Conservation (phyloP, 2,888 invertebrate genomes). For the Pomacea canaliculata region DNA sequence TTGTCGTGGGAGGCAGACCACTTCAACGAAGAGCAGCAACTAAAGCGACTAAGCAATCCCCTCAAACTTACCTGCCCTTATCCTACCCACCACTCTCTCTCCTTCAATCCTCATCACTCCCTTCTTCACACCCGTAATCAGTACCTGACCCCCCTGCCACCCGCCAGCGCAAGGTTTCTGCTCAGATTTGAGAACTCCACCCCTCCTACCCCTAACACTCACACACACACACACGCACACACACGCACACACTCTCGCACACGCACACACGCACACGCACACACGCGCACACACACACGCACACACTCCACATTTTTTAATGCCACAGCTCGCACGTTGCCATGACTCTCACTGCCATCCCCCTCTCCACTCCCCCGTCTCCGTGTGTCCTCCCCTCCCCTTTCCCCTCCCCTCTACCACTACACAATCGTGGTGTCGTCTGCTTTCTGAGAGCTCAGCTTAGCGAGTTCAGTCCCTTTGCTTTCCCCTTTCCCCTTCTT, state of each 20-base stretch:
- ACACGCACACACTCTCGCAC: background rate
- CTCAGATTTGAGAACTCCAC: background rate
- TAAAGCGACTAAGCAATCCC: no score
- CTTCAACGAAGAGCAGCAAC: no score
- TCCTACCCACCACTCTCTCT: background rate
- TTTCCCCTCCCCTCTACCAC: constrained; percentile 1
- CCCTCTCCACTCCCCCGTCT: background rate
- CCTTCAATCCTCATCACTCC: background rate
- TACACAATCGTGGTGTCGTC: no score
- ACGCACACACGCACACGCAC: background rate
- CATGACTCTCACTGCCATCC: no score
- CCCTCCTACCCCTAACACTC: background rate
- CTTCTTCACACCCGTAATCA: background rate
- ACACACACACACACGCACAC: background rate
- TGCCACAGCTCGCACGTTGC: no score
- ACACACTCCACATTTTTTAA: no score
- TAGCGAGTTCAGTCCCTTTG: background rate
- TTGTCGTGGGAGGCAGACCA: no score
- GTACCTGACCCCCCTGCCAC: constrained; percentile 5
- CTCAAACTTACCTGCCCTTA: background rate
- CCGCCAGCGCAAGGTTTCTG: background rate
- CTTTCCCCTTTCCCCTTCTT: background rate
- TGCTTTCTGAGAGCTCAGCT: no score
- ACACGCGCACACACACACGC: no score
- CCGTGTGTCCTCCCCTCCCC: background rate